These are phyloP conservation scores for Chloropsis hardwickii DNA, from an alignment of 2,113 vertebrate species.

Conservation along the genomic window DNA sequence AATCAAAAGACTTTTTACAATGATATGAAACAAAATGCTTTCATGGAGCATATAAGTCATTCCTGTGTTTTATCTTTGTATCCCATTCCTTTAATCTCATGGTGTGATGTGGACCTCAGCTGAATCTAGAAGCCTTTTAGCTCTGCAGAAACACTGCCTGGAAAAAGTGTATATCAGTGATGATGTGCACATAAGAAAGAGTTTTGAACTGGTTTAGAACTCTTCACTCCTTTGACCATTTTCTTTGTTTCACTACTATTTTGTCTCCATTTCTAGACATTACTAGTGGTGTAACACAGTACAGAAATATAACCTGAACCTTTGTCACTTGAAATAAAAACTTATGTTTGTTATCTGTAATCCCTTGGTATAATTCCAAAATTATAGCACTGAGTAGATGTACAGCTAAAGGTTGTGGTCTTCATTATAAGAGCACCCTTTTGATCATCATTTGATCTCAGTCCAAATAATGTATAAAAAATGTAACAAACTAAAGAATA, in stretches of 20 bases:
- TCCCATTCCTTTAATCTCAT: slow-evolving; percentile 36
- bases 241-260: neutral
- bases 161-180: neutral
- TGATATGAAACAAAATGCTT: slow-evolving; percentile 29
- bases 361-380: neutral
- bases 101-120: neutral
- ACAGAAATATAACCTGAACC: neutral
- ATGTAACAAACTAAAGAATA: neutral
- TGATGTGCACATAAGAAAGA: neutral
- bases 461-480: neutral
- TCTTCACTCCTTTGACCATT: neutral
- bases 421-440: neutral
- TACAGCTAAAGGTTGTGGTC: neutral
- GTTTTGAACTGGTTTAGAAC: neutral
- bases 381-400: neutral
- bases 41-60: neutral
- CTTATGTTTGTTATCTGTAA: neutral
- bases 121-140: slow-evolving; percentile 6
- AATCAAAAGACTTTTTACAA: slow-evolving; percentile 50
- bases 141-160: neutral
- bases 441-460: neutral
- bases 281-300: neutral
- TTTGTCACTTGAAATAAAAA: neutral
- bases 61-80: slow-evolving; percentile 20
- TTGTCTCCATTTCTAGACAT: neutral